These are phyloP conservation scores for Ptilonorhynchus violaceus DNA, from an alignment of 2,113 vertebrate species.

Conservation along the genomic window DNA sequence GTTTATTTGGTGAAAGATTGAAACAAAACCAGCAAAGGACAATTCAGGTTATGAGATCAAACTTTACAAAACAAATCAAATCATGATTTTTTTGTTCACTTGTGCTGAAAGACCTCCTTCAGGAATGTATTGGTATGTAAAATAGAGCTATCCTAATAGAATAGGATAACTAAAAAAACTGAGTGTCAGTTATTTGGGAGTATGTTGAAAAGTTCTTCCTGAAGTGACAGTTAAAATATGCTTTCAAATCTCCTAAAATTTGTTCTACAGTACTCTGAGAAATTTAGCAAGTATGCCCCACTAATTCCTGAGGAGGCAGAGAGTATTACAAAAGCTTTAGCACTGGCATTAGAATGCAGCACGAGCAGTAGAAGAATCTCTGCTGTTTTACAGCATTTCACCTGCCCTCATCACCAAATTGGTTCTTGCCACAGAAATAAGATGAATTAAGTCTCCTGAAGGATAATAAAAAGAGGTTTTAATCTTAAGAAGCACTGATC, in stretches of 20 bases:
- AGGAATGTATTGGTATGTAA: background rate
- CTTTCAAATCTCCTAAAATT: background rate
- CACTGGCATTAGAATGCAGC: background rate
- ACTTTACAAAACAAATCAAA: background rate
- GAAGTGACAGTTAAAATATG: background rate
- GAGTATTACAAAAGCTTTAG: background rate
- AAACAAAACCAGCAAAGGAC: background rate
- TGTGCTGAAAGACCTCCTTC: background rate
- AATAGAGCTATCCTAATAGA: background rate
- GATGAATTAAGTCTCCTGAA: background rate
- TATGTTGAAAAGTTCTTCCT: background rate
- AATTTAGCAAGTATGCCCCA: background rate
- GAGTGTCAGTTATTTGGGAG: background rate
- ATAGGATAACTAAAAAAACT: background rate
- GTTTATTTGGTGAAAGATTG: background rate
- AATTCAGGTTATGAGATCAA: background rate
- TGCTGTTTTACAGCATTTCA: background rate
- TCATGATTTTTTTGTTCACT: background rate
- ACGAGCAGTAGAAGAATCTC: accelerated
- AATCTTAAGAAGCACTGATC: background rate
- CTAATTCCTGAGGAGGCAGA: background rate
- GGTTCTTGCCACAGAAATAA: background rate
- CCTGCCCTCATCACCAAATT: background rate
- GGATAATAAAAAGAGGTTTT: background rate
- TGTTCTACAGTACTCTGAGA: background rate